phyloP scores from a whole-genome alignment of 1,140 invertebrate species.

The Rhagoletis pomonella region DNA sequence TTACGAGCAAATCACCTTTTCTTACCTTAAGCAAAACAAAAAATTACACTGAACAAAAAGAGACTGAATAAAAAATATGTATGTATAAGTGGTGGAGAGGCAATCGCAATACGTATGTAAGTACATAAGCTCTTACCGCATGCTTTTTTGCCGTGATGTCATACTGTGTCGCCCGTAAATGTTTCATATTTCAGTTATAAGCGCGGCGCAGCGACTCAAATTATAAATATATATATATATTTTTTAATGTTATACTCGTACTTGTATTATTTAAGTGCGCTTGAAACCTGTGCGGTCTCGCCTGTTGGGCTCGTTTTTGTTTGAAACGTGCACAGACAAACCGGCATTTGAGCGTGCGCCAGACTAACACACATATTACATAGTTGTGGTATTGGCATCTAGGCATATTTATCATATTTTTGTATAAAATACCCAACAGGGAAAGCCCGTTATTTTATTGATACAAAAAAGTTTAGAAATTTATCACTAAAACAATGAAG shows the following conservation, averaged over 20 bases:
- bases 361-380: background rate
- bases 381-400: too few species aligned
- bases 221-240: background rate
- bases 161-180: constrained; percentile 24
- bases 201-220: background rate
- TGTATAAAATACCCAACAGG: background rate
- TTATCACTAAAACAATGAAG: too few species aligned
- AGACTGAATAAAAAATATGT: background rate
- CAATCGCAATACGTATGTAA: background rate
- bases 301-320: constrained; percentile 20
- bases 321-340: constrained; percentile 39
- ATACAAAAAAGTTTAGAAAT: too few species aligned
- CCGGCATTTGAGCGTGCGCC: constrained; percentile 22
- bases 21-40: background rate
- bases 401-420: too few species aligned
- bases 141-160: constrained; percentile 44
- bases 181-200: constrained; percentile 48
- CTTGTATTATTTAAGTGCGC: background rate
- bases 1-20: constrained; percentile 37
- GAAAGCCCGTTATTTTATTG: too few species aligned
- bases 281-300: constrained; percentile 39
- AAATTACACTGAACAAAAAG: background rate
- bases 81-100: background rate
- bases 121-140: background rate
- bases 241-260: background rate